Percentiles rank a stretch among this genome's conserved stretches.
These are phyloP conservation scores for Lytechinus pictus DNA, from an alignment of 35 echinoderm and acorn worm species.

Conservation along the genomic window DNA sequence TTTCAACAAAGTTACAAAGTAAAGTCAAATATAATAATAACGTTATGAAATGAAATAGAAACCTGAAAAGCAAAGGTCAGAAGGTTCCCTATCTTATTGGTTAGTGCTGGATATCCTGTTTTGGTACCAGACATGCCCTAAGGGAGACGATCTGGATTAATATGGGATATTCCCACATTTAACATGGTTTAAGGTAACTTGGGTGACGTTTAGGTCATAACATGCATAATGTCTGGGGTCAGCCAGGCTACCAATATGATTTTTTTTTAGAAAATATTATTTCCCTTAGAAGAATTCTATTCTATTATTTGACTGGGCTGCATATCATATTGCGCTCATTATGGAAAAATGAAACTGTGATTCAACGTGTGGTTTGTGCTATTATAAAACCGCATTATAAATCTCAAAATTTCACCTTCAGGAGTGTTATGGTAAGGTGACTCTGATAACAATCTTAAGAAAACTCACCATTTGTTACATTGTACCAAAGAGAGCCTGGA, in stretches of 20 bases:
- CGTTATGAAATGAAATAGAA: no score
- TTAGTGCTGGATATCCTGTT: no score
- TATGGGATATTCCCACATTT: not conserved
- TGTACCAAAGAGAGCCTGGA: not conserved
- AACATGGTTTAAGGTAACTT: not conserved
- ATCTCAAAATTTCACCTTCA: not conserved
- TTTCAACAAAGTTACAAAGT: no score
- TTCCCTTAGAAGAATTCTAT: not conserved
- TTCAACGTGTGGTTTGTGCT: not conserved
- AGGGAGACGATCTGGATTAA: not conserved
- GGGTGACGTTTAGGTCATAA: not conserved
- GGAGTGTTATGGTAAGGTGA: not conserved
- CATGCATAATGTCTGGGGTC: not conserved
- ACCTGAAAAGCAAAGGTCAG: no score
- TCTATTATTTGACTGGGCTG: not conserved
- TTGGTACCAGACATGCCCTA: no score
- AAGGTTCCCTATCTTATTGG: no score
- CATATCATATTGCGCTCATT: not conserved
- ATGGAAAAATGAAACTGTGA: not conserved
- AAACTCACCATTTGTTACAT: not conserved
- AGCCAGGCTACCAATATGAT: not conserved
- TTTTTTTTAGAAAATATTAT: not conserved
- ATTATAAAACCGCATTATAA: conserved; percentile 6
- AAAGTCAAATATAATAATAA: no score
- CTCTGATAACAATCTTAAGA: conserved; percentile 13